Evolutionary conservation across 1,140 invertebrate species (phyloP).

Genomic region (Diorhabda carinulata): DNA sequence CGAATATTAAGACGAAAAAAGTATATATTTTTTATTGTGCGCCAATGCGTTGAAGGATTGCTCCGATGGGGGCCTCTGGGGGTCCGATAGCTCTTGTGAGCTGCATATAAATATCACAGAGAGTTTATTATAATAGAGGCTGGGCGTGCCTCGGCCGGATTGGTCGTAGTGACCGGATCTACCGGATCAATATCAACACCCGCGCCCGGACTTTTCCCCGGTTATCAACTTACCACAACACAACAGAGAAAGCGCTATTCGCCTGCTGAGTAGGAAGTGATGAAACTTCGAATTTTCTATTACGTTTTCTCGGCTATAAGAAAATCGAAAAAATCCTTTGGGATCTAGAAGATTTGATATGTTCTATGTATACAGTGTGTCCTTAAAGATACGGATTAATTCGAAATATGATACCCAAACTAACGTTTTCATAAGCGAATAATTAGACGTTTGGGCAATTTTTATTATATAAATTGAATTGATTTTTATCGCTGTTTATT

Average conservation of each 20-base stretch:
- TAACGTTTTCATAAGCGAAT: too few species aligned
- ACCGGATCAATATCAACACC: conserved; percentile 39
- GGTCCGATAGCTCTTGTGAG: conserved; percentile 14
- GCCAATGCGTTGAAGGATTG: neutral
- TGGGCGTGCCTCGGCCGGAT: conserved; percentile 37
- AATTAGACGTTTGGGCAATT: too few species aligned
- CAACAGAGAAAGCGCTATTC: conserved; percentile 8
- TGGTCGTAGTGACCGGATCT: conserved; percentile 39
- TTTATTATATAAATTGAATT: too few species aligned
- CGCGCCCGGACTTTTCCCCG: conserved; percentile 33
- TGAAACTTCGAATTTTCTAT: conserved; percentile 10
- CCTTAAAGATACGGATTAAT: too few species aligned
- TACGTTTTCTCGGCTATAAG: too few species aligned
- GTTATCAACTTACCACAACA: conserved; percentile 29
- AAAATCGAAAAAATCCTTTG: too few species aligned
- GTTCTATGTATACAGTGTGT: too few species aligned
- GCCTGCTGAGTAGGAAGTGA: conserved; percentile 10
- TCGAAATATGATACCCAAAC: too few species aligned
- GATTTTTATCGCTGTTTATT: too few species aligned
- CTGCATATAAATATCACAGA: conserved; percentile 24
- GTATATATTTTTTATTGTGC: too few species aligned
- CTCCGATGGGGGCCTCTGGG: conserved; percentile 3
- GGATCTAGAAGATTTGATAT: too few species aligned
- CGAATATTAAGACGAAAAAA: too few species aligned
- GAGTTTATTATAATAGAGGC: conserved; percentile 17